Evolutionary conservation across 35 echinoderm and acorn worm species (phyloP), one percentile per base, ranked within the genome.

Genomic region (Stichopus chloronotus): DNA sequence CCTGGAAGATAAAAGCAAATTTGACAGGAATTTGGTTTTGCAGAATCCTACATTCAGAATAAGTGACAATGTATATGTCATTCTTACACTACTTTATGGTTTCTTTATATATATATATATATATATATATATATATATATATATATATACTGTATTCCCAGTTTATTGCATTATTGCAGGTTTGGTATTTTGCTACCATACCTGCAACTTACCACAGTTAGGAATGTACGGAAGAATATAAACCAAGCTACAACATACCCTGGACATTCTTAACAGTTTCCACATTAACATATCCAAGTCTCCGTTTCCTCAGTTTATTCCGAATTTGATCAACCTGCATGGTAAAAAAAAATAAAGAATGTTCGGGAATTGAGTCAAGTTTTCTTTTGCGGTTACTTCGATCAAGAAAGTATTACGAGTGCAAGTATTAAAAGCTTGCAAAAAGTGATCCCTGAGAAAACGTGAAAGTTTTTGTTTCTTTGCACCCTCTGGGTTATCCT

Each of bases 241-340:
- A 43, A 43, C 30, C 30, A 43, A 43, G 30, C 30, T 43, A 43
- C 30, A 43, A 52, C 68, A 2, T 72, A 97, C 96, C 96, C 95
- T 98, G 96, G 9, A 98, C 96, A 95, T 92, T 90, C 25, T 94
- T 76, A 4, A 98, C 90, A 56, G 59, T 90, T 54, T 95, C 96
- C 9, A 98, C 97, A 69, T 58, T 76, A 4, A 98, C 91, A 12
- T 90, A 12, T 25, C 17, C 52, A 12, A 98, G 88, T 7, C 91
- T 43, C 54, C 72, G 72, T 56, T 65, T 90, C 16, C 97, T 90
- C 9, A 98, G 93, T 58, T 94, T 87, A 23, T 91, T 84, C 17
- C 97, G 90, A 52, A 98, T 95, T 74, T 94, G 93, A 30, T 94
- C 84, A 56, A 98, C 97, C 97, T 98, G 80, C 57, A 93, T 5